Conservation (phyloP, 2,888 invertebrate genomes). For the Cephus pygmeus region DNA sequence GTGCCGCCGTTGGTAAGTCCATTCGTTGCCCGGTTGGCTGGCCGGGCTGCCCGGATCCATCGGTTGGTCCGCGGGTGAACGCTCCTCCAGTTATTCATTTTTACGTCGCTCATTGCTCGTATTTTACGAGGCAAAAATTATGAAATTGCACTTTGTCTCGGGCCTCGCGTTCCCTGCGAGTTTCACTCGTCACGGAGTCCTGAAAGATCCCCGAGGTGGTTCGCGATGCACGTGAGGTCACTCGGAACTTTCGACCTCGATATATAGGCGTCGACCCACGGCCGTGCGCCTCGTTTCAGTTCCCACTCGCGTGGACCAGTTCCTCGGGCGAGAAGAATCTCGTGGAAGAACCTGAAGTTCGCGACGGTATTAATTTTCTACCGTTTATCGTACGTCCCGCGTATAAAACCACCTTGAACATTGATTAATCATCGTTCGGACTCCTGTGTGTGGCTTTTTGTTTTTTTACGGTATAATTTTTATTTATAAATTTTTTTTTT, state of each 20-base stretch:
- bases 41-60: constrained; percentile 8
- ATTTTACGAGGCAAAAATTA: constrained; percentile 65
- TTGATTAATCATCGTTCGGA: neutral
- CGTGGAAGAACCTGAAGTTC: neutral
- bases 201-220: neutral
- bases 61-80: constrained; percentile 55
- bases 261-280: neutral
- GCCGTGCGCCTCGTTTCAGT: neutral
- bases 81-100: constrained; percentile 64
- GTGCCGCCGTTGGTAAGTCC: constrained; percentile 28
- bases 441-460: neutral
- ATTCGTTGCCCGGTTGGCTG: constrained; percentile 7
- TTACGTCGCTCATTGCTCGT: constrained; percentile 62
- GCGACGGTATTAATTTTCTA: neutral
- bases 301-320: neutral
- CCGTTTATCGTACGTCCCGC: neutral
- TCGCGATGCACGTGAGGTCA: constrained; percentile 4
- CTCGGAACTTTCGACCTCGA: neutral
- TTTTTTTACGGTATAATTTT: neutral
- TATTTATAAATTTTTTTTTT: neutral
- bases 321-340: neutral
- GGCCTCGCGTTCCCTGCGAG: constrained; percentile 6
- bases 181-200: constrained; percentile 19
- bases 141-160: constrained; percentile 62
- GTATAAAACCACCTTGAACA: neutral